Evolutionary conservation across 2,113 vertebrate genomes (phyloP), one percentile per base, ranked within the genome.

Genomic region (Tursiops truncatus): DNA sequence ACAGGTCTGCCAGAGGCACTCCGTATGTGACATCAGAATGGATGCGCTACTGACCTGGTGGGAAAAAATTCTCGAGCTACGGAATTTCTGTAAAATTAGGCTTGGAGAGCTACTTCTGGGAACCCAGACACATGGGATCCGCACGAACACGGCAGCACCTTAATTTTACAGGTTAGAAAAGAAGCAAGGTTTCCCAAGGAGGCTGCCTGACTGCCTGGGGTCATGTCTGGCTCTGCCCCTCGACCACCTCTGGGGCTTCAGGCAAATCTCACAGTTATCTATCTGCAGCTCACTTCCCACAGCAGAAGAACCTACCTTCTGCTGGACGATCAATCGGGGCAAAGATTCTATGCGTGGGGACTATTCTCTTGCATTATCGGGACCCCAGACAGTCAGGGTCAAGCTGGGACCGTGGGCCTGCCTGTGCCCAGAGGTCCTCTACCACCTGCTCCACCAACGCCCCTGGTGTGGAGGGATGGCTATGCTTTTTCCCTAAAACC

Each of bases 221-320:
- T 26, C 56, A 18, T 11, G 2, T 9, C 85, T 8, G 31, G 31
- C 41, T 71, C 53, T 87, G 67, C 23, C 41, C 47, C 47, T 21
- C 36, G 21, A 10, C 38, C 31, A 38, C 11, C 8, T 28, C 33
- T 2, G 20, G 47, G 36, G 63, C n/a, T 56, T 15, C 14, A 26
- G 31, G n/a, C 53, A 5, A 77, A 9, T 14, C 2, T 6, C 1
- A 0, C 0, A 6, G 0, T 1, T 1, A 1, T 3, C 21, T 26
- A 1, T 6, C 21, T 26, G n/a, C 1, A 5, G 11, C 33, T 79
- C 33, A 3, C 50, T 63, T 60, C 26, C 65, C 1, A 1, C 3
- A 6, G 21, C 53, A 8, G 44, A 47, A 38, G 91, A 50, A 36
- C 6, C 73, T 8, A 25, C 31, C 31, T 56, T 33, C 14, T 0